A percentile compares a stretch with the other conserved stretches of the same genome.
Conservation (phyloP, 1,140 invertebrate species). For the Drosophila funebris region DNA sequence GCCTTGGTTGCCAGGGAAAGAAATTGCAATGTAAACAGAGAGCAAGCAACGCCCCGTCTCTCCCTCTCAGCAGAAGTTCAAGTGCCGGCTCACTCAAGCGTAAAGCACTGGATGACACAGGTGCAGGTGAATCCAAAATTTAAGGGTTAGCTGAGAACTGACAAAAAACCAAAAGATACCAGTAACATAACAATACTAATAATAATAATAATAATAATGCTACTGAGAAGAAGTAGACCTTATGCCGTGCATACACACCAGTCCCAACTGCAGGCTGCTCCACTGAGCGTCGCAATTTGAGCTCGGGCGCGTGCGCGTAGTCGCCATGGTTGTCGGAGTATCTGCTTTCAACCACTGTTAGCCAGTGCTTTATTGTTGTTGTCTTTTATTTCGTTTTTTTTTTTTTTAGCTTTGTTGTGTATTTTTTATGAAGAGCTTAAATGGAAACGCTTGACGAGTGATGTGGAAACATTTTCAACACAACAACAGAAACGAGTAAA, state of each 20-base stretch:
- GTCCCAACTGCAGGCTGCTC: neutral
- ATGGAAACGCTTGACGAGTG: slow-evolving; percentile 84
- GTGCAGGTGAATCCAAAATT: slow-evolving; percentile 16
- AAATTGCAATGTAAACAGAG: slow-evolving; percentile 72
- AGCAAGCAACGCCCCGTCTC: slow-evolving; percentile 13
- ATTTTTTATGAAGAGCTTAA: slow-evolving; percentile 61
- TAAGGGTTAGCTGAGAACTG: slow-evolving; percentile 23
- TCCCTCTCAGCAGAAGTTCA: slow-evolving; percentile 20
- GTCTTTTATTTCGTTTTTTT: slow-evolving; percentile 57
- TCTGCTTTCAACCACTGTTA: slow-evolving; percentile 62
- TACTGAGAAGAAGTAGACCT: slow-evolving; percentile 6
- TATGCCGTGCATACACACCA: neutral
- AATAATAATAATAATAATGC: slow-evolving; percentile 2
- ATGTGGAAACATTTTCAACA: slow-evolving; percentile 84
- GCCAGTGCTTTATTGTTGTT: slow-evolving; percentile 36
- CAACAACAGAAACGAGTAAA: slow-evolving; percentile 50
- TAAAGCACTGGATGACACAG: slow-evolving; percentile 26
- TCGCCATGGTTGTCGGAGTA: slow-evolving; percentile 59
- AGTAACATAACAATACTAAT: slow-evolving; percentile 16
- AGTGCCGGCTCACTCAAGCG: slow-evolving; percentile 57
- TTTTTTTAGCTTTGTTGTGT: slow-evolving; percentile 1
- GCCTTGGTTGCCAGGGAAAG: slow-evolving; percentile 62
- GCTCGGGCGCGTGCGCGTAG: slow-evolving; percentile 77
- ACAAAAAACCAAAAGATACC: neutral
- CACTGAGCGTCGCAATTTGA: slow-evolving; percentile 56